Evolutionary conservation across 2,797 vertebrate species (phyloP).

Genomic region (Discoglossus pictus): DNA sequence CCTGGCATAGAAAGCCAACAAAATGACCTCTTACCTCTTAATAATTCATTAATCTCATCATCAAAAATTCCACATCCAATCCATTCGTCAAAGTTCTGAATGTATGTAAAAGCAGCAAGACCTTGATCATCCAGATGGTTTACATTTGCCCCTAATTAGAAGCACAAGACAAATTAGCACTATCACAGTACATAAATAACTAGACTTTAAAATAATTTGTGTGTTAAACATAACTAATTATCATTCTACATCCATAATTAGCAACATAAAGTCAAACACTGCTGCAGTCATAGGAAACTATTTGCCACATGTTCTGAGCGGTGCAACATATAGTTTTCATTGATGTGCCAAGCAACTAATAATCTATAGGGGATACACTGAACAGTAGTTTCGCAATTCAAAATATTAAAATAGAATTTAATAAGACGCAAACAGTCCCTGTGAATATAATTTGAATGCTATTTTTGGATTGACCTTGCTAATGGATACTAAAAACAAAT

Average conservation of each 20-base stretch:
- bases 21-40: slow-evolving; percentile 46
- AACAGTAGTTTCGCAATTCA: slow-evolving; percentile 15
- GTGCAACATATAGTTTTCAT: slow-evolving; percentile 4
- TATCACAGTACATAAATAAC: not conserved
- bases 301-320: slow-evolving; percentile 4
- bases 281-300: not conserved
- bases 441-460: slow-evolving; percentile 4
- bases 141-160: slow-evolving; percentile 44
- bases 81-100: slow-evolving; percentile 43
- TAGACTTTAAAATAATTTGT: not conserved
- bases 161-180: slow-evolving; percentile 3
- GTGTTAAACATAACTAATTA: slow-evolving; percentile 11
- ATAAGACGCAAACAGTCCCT: slow-evolving; percentile 20
- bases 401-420: not conserved
- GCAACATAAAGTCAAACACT: not conserved
- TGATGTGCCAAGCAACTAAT: slow-evolving; percentile 19
- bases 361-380: slow-evolving; percentile 27
- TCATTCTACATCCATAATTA: slow-evolving; percentile 1
- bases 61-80: slow-evolving; percentile 46
- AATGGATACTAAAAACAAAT: slow-evolving; percentile 3
- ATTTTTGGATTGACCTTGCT: slow-evolving; percentile 16
- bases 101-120: slow-evolving; percentile 48
- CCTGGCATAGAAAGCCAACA: no score
- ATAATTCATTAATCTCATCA: slow-evolving; percentile 42
- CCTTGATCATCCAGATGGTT: slow-evolving; percentile 27